Conservation (phyloP, 2,888 invertebrate species). For the Chrysodeixis includens region DNA sequence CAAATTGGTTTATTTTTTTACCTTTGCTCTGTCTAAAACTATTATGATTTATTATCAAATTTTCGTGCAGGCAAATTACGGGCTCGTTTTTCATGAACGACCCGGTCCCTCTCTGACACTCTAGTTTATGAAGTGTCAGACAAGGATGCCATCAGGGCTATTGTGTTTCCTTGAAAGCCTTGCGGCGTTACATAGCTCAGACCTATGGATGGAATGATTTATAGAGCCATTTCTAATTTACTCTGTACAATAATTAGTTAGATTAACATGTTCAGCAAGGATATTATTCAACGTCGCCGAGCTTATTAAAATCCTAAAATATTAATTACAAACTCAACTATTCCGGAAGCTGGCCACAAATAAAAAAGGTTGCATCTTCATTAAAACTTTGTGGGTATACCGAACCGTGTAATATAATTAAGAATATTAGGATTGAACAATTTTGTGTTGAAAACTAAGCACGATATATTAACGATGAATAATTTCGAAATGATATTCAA, state of each 20-base stretch:
- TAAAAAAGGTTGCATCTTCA: slow-evolving; percentile 43
- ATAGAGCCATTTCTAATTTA: slow-evolving; percentile 84
- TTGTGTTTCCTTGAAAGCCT: slow-evolving; percentile 82
- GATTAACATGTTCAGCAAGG: slow-evolving; percentile 82
- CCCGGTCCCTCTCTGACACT: slow-evolving; percentile 75
- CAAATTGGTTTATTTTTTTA: slow-evolving; percentile 89
- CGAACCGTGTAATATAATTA: slow-evolving; percentile 20
- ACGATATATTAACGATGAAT: slow-evolving; percentile 52
- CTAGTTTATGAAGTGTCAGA: slow-evolving; percentile 64
- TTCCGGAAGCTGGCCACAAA: slow-evolving; percentile 65
- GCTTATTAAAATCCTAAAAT: slow-evolving; percentile 71
- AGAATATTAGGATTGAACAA: slow-evolving; percentile 37
- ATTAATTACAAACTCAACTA: slow-evolving; percentile 69
- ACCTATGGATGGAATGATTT: slow-evolving; percentile 82
- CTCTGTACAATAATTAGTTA: slow-evolving; percentile 81
- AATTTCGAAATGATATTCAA: slow-evolving; percentile 52
- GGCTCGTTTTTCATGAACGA: slow-evolving; percentile 80
- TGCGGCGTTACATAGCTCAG: slow-evolving; percentile 75
- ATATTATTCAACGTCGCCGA: slow-evolving; percentile 77
- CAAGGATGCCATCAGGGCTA: slow-evolving; percentile 73
- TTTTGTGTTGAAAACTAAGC: slow-evolving; percentile 48
- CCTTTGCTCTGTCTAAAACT: slow-evolving; percentile 86
- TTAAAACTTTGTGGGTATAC: slow-evolving; percentile 24
- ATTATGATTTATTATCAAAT: slow-evolving; percentile 89
- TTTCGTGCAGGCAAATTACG: slow-evolving; percentile 89